Conservation (phyloP, 2,888 invertebrate genomes). For the Cremastobaeus sp. region DNA sequence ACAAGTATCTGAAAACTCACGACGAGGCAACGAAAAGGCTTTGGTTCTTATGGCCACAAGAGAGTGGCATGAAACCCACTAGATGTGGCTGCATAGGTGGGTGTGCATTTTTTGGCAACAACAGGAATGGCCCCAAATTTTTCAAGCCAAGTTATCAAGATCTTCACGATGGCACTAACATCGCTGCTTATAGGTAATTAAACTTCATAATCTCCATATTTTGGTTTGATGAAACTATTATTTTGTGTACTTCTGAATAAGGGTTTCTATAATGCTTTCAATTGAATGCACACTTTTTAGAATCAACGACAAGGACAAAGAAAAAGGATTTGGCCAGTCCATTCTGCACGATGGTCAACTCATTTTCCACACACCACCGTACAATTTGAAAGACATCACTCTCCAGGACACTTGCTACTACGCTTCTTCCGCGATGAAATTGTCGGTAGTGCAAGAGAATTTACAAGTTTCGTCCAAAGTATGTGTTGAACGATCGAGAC, state of each 20-base stretch:
- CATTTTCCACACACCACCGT: constrained; percentile 94
- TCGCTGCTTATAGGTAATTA: constrained; percentile 87
- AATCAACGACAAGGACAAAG: constrained; percentile 87
- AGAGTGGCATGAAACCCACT: constrained; percentile 81
- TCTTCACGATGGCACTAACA: constrained; percentile 88
- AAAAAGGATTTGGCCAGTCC: constrained; percentile 96
- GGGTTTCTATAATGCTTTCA: too few relatives aligned
- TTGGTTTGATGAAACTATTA: background rate
- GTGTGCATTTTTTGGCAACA: constrained; percentile 95
- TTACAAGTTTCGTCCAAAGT: constrained; percentile 65
- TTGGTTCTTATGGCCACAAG: constrained; percentile 95
- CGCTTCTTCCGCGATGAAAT: constrained; percentile 65
- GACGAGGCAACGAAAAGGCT: constrained; percentile 91
- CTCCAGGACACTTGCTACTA: constrained; percentile 82
- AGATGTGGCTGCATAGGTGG: constrained; percentile 98
- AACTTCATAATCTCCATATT: too few relatives aligned
- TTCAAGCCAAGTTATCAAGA: constrained; percentile 91
- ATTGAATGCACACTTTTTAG: too few relatives aligned
- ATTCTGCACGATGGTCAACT: constrained; percentile 91
- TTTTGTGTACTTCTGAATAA: too few relatives aligned
- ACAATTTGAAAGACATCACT: constrained; percentile 87
- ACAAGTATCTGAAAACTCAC: constrained; percentile 88
- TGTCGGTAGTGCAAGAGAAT: constrained; percentile 67
- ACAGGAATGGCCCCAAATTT: constrained; percentile 92
- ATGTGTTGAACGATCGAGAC: constrained; percentile 73